phyloP scores from a whole-genome alignment of 2,888 invertebrate species.

The Malacosoma neustria region DNA sequence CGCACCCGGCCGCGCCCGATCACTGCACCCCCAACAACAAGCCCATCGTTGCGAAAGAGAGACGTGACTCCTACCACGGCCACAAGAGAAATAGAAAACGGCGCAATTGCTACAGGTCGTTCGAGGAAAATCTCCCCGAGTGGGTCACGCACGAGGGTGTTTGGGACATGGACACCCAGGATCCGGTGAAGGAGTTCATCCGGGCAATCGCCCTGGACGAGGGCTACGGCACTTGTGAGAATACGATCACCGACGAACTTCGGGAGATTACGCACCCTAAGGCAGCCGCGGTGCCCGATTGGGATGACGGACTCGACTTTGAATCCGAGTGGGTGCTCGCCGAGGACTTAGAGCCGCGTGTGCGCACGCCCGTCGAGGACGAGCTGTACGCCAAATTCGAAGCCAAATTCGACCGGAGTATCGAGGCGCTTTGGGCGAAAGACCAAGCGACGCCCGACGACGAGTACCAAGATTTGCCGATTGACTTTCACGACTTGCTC shows the following conservation, averaged over 20 bases:
- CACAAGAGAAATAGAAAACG: constrained; percentile 52
- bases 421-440: constrained; percentile 80
- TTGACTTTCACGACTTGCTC: constrained; percentile 74
- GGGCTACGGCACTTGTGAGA: constrained; percentile 69
- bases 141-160: constrained; percentile 71
- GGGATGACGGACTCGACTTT: constrained; percentile 47
- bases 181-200: constrained; percentile 65
- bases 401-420: constrained; percentile 80
- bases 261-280: constrained; percentile 31
- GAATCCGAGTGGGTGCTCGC: constrained; percentile 46
- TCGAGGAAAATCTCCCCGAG: constrained; percentile 67
- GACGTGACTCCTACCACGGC: constrained; percentile 57
- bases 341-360: constrained; percentile 40
- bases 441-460: constrained; percentile 67
- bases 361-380: constrained; percentile 53
- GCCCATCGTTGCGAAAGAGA: constrained; percentile 49
- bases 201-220: constrained; percentile 63
- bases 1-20: constrained; percentile 46
- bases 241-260: constrained; percentile 56
- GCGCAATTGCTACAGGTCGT: constrained; percentile 55
- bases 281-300: constrained; percentile 45
- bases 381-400: constrained; percentile 76
- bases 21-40: constrained; percentile 53
- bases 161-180: constrained; percentile 67
- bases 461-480: constrained; percentile 76